Evolutionary conservation across 2,113 vertebrate species (phyloP), one percentile per base, ranked within the genome.

Genomic region (Toxotes chatareus): DNA sequence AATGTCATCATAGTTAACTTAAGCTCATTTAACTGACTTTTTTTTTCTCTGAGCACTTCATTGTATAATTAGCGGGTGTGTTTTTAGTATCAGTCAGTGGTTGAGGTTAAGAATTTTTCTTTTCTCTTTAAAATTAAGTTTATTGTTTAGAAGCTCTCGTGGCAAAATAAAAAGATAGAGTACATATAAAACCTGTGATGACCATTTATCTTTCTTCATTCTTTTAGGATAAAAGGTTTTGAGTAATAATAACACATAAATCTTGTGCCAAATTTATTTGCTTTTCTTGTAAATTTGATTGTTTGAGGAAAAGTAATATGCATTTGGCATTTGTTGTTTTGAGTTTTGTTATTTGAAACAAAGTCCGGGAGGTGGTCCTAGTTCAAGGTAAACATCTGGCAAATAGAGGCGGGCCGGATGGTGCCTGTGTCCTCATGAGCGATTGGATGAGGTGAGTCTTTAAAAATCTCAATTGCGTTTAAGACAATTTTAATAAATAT

Each of bases 381-480:
- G 47, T 36, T 80, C n/a, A 83, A 68, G 55, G 66, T 73, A 87
- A 88, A 90, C 78, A 3, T 31, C 69, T 32, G 46, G 5, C 61
- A 88, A 80, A 85, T 12, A 83, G 63, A 88, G 91, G 89, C 46
- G 94, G 87, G 85, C 69, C 88, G 80, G 87, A 83, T 75, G 71
- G 38, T 5, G 36, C 21, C 34, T 0, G 11, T 4, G 23, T 79
- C 47, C 86, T 73, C 47, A 5, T 42, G 61, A 67, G 34, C 89
- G 93, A 95, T 95, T 95, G 94, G 94, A 85, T 46, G 44, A 62
- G 51, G 47, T 0, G 32, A 62, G 16, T 32, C 82, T 91, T 92
- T 95, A 93, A 89, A 93, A 87, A 71, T 61, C 42, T 13, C 21
- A 32, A 75, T 62, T 31, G 40, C 9, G 4, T 51, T 78, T 13